A percentile compares a stretch with the other conserved stretches of the same genome.
Evolutionary conservation across 1,140 invertebrate genomes (phyloP).

Genomic region (Hyposmocoma kahamanoa): DNA sequence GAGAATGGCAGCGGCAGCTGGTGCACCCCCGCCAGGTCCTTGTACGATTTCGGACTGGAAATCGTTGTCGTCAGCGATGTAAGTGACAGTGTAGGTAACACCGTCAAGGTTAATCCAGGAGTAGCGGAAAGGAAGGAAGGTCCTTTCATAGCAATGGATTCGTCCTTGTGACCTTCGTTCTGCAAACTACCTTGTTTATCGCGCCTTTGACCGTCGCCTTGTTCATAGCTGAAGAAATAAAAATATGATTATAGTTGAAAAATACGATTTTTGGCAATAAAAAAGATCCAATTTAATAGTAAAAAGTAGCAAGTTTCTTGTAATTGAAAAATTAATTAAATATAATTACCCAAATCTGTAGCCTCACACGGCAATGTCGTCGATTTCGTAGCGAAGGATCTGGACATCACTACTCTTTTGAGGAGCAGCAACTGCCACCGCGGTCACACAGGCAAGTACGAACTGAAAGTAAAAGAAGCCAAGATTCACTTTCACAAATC

Average conservation of each 20-base stretch:
- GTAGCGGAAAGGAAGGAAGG: no score
- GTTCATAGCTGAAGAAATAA: conserved; percentile 41
- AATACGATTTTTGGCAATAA: no score
- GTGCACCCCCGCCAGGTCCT: conserved; percentile 76
- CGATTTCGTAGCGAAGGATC: conserved; percentile 31
- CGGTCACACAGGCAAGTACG: conserved; percentile 2
- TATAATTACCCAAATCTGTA: conserved; percentile 24
- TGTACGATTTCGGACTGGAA: conserved; percentile 75
- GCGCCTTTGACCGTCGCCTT: conserved; percentile 73
- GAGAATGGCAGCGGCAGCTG: conserved; percentile 37
- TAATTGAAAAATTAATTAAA: no score
- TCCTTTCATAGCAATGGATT: conserved; percentile 57
- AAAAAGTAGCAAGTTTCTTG: no score
- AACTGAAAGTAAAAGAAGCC: no score
- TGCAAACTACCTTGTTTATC: conserved; percentile 75
- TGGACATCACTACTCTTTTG: conserved; percentile 16
- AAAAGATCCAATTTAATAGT: no score
- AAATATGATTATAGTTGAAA: no score
- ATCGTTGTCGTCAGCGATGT: conserved; percentile 84
- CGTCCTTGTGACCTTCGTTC: conserved; percentile 71
- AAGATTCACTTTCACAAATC: no score
- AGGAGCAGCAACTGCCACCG: conserved; percentile 7
- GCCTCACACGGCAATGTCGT: conserved; percentile 17
- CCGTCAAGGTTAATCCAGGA: conserved; percentile 74
- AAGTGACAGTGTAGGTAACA: conserved; percentile 75